Conservation (phyloP, 2,888 invertebrate genomes). For the Hyposoter dolosus region DNA sequence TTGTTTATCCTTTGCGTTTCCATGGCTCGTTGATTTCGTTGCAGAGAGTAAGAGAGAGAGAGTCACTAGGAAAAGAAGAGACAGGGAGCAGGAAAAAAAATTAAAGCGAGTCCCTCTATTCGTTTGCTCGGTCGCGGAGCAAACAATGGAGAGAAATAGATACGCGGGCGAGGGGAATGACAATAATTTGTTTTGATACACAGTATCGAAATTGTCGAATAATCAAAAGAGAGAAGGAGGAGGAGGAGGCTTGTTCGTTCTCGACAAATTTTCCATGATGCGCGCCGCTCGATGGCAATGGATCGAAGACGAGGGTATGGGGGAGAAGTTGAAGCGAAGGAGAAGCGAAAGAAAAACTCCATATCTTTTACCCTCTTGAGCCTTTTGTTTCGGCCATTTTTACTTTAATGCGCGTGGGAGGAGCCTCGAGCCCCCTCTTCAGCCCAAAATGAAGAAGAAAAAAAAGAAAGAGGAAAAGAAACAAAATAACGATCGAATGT, state of each 20-base stretch:
- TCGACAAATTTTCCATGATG: not conserved
- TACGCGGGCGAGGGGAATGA: not conserved
- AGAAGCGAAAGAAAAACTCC: not conserved
- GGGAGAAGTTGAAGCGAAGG: not conserved
- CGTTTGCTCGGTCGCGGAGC: slow-evolving; percentile 21
- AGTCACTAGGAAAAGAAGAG: not conserved
- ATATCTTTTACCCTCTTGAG: not conserved
- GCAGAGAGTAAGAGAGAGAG: not conserved
- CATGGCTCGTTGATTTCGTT: slow-evolving; percentile 28
- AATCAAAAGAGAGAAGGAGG: slow-evolving; percentile 30
- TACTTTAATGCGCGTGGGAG: slow-evolving; percentile 9
- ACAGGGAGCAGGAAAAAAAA: not conserved
- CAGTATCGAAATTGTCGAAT: slow-evolving; percentile 53
- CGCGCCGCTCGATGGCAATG: not conserved
- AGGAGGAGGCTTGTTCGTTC: not conserved
- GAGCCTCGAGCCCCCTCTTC: not conserved
- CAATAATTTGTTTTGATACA: not conserved
- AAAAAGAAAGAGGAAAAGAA: slow-evolving; percentile 12
- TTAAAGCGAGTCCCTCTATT: slow-evolving; percentile 13
- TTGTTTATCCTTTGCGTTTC: not conserved
- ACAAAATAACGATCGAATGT: slow-evolving; percentile 39
- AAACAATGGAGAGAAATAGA: slow-evolving; percentile 28
- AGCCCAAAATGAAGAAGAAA: not conserved
- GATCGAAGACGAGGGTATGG: not conserved
- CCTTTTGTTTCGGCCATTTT: slow-evolving; percentile 18